Evolutionary conservation across 2,113 vertebrate species (phyloP).

Genomic region (Nannospalax galili): DNA sequence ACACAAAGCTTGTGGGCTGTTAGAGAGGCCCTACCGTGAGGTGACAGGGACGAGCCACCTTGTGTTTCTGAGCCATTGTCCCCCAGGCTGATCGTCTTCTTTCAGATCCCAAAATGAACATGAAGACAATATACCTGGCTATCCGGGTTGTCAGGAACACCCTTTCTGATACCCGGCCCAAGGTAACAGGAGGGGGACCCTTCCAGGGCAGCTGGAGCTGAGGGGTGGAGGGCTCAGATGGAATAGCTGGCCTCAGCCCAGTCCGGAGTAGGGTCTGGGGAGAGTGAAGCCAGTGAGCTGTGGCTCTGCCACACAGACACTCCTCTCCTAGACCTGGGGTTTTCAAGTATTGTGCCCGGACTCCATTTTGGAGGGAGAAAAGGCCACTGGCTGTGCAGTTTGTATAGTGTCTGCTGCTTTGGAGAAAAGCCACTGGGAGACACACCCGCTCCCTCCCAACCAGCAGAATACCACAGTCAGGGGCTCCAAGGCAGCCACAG

Average conservation of each 20-base stretch:
- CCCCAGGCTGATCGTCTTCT: background rate
- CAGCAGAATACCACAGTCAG: background rate
- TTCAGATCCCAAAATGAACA: slow-evolving; percentile 75
- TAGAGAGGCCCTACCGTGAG: fast-evolving
- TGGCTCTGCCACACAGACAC: fast-evolving
- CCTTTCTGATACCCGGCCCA: slow-evolving; percentile 68
- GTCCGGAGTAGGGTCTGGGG: background rate
- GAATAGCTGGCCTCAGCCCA: background rate
- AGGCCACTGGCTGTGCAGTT: background rate
- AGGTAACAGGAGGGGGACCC: slow-evolving; percentile 48
- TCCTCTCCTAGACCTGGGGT: background rate
- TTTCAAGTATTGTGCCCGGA: fast-evolving
- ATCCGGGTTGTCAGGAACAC: slow-evolving; percentile 71
- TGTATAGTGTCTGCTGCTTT: background rate
- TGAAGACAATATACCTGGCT: slow-evolving; percentile 71
- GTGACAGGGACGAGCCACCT: fast-evolving
- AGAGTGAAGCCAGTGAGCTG: fast-evolving
- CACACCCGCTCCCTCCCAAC: fast-evolving
- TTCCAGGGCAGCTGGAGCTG: fast-evolving
- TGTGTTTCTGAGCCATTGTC: fast-evolving
- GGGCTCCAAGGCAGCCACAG: fast-evolving
- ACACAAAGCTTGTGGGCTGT: background rate
- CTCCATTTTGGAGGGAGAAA: background rate
- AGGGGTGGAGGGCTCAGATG: background rate
- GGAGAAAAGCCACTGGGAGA: background rate